Percentiles rank a stretch among this genome's conserved stretches.
Conservation (phyloP, 37 sponge, comb jelly and placozoan species). For the Crambe crambe region DNA sequence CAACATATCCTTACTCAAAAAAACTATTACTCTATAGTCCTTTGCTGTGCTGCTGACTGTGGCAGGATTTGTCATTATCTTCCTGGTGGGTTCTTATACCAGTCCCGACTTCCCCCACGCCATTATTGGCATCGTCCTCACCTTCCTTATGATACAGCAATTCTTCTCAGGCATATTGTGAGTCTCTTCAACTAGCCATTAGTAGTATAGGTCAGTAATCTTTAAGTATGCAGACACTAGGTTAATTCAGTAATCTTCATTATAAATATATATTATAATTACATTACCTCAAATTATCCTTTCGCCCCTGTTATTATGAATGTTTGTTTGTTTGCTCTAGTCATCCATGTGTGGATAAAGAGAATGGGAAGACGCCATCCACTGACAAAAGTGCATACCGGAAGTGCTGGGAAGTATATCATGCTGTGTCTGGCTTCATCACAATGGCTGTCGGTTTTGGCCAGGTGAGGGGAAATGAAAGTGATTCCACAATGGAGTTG, state of each 20-base stretch:
- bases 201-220: neutral
- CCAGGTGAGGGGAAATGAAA: constrained; percentile 22
- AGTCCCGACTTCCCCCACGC: constrained; percentile 68
- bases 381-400: constrained; percentile 17
- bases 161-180: constrained; percentile 72
- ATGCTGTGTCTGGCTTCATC: constrained; percentile 43
- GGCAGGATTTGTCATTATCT: constrained; percentile 68
- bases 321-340: constrained; percentile 1
- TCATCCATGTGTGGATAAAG: constrained; percentile 44
- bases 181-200: too few relatives aligned
- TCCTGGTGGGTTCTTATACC: constrained; percentile 43
- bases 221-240: too few relatives aligned
- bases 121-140: constrained; percentile 71
- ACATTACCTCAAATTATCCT: too few relatives aligned
- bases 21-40: too few relatives aligned
- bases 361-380: constrained; percentile 31
- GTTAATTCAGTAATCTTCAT: too few relatives aligned
- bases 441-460: constrained; percentile 43
- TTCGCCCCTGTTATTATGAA: too few relatives aligned
- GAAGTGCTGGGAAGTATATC: constrained; percentile 63
- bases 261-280: too few relatives aligned
- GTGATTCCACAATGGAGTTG: neutral
- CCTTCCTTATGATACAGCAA: constrained; percentile 56
- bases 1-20: too few relatives aligned
- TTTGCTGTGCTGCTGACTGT: constrained; percentile 60